phyloP scores from a whole-genome alignment of 2,888 invertebrate species.

The Leucophenga montana region DNA sequence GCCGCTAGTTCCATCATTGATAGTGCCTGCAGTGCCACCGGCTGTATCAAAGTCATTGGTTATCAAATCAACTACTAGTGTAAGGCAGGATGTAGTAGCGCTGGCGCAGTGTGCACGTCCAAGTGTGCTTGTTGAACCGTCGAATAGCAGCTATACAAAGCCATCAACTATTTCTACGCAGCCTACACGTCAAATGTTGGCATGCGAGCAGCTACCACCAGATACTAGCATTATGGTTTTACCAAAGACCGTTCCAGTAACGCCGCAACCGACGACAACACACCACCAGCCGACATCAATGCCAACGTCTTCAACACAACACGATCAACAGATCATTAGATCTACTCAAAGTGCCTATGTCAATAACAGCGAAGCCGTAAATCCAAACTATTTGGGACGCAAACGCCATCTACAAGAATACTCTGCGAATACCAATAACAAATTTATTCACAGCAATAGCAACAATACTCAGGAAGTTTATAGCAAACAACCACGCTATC shows the following conservation, averaged over 20 bases:
- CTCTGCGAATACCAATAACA: constrained; percentile 40
- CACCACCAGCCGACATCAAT: constrained; percentile 25
- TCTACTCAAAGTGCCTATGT: constrained; percentile 28
- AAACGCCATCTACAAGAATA: constrained; percentile 68
- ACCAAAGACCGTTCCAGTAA: constrained; percentile 31
- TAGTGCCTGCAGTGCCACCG: constrained; percentile 21
- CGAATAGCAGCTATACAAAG: constrained; percentile 61
- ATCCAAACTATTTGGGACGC: constrained; percentile 64
- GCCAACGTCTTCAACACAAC: constrained; percentile 38
- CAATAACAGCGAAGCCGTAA: constrained; percentile 41
- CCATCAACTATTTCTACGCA: constrained; percentile 37
- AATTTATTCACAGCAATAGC: constrained; percentile 22
- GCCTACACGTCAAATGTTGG: constrained; percentile 40
- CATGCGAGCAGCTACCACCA: constrained; percentile 50
- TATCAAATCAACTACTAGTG: constrained; percentile 45
- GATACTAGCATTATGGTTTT: constrained; percentile 56
- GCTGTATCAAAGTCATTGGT: constrained; percentile 40
- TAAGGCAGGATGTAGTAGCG: not conserved
- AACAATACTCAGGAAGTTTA: constrained; percentile 23
- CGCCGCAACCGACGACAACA: constrained; percentile 20
- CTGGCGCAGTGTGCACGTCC: constrained; percentile 47
- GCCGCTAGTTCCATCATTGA: not conserved
- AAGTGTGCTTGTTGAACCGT: constrained; percentile 62
- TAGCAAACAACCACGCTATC: constrained; percentile 46
- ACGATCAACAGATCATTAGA: not conserved